Evolutionary conservation across 92 coral and sea anemone species (phyloP).

Genomic region (Heteractis magnifica): DNA sequence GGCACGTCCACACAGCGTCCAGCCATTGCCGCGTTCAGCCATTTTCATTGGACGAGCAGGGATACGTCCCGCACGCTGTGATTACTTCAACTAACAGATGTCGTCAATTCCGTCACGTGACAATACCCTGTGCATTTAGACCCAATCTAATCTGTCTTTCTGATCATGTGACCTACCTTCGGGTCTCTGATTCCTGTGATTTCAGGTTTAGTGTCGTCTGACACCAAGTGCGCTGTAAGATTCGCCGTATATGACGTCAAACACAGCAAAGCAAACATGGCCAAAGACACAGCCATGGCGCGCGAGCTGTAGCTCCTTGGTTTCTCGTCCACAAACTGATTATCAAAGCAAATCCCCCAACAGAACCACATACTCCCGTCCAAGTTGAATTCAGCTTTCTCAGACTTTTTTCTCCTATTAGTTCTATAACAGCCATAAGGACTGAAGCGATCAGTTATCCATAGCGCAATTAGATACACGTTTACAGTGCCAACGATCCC

Average conservation of each 20-base stretch:
- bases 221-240: constrained; percentile 80
- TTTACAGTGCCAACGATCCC: constrained; percentile 76
- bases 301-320: constrained; percentile 77
- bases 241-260: constrained; percentile 89
- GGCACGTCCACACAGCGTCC: too few species aligned
- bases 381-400: constrained; percentile 50
- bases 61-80: too few species aligned
- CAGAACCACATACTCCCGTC: constrained; percentile 89
- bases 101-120: too few species aligned
- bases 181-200: constrained; percentile 82
- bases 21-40: too few species aligned
- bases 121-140: too few species aligned
- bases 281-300: constrained; percentile 76
- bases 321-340: constrained; percentile 70
- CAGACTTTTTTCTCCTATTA: constrained; percentile 17
- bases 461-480: constrained; percentile 54
- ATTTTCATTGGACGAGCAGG: too few species aligned
- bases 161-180: constrained; percentile 44
- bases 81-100: too few species aligned
- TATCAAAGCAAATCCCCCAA: constrained; percentile 91
- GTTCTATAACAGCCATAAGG: constrained; percentile 64
- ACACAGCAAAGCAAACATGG: constrained; percentile 76
- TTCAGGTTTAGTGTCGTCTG: constrained; percentile 83
- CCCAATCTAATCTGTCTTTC: background rate
- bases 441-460: constrained; percentile 72